phyloP scores from a whole-genome alignment of 2,888 invertebrate genomes.

The Busseola fusca region DNA sequence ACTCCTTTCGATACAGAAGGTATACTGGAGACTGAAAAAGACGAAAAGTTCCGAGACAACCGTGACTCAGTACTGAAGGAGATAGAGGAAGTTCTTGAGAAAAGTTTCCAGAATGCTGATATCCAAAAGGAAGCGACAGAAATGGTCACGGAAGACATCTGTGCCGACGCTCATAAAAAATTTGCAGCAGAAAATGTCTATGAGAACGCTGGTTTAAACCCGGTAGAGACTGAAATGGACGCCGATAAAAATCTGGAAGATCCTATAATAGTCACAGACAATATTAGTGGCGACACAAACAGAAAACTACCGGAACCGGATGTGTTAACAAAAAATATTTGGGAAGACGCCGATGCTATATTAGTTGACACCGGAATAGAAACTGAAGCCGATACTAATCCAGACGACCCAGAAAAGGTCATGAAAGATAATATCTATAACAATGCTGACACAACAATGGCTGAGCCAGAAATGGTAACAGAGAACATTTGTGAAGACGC shows the following conservation, averaged over 20 bases:
- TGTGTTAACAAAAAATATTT: background rate
- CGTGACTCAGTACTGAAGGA: background rate
- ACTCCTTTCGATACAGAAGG: background rate
- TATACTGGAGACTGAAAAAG: background rate
- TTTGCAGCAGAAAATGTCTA: background rate
- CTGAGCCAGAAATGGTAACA: background rate
- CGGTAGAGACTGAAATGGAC: background rate
- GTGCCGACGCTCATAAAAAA: background rate
- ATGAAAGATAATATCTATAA: background rate
- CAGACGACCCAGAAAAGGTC: background rate
- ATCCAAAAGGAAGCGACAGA: background rate
- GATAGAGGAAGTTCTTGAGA: background rate
- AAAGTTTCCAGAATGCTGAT: background rate
- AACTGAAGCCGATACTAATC: background rate
- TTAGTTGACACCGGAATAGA: background rate
- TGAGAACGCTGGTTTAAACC: background rate
- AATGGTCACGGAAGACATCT: background rate
- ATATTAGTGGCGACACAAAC: background rate
- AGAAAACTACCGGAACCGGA: background rate
- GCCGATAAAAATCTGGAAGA: background rate
- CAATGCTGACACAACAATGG: background rate
- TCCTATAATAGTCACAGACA: background rate
- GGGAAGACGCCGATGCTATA: background rate
- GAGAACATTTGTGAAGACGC: background rate
- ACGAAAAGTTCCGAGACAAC: background rate